These are phyloP conservation scores for Pimpla rufipes DNA, from an alignment of 2,888 invertebrate genomes.

Conservation along the genomic window DNA sequence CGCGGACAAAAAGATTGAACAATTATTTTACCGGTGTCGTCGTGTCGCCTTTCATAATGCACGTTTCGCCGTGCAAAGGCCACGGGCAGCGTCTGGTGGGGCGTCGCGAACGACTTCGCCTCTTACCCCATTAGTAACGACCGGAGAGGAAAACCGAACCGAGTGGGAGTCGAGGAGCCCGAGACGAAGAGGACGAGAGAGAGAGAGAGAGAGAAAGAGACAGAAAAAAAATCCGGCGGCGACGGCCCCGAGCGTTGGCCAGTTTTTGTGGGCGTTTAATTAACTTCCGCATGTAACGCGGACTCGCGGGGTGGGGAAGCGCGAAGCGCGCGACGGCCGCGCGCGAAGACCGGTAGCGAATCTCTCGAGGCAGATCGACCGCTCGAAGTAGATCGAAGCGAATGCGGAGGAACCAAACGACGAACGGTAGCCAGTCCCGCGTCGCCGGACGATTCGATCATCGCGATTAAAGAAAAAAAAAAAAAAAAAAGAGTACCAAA, in stretches of 20 bases:
- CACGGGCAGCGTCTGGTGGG: background rate
- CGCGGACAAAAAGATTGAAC: background rate
- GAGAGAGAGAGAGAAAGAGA: too few relatives aligned
- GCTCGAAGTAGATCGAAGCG: constrained; percentile 65
- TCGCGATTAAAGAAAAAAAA: constrained; percentile 44
- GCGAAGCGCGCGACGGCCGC: too few relatives aligned
- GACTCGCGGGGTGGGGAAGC: constrained; percentile 18
- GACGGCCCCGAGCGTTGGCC: constrained; percentile 55
- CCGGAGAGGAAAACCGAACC: constrained; percentile 4
- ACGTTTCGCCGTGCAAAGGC: constrained; percentile 6
- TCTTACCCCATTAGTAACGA: background rate
- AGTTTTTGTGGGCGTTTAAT: constrained; percentile 66
- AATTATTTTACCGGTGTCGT: background rate
- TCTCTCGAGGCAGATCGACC: constrained; percentile 1
- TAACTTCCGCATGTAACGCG: constrained; percentile 66
- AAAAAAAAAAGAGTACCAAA: constrained; percentile 19
- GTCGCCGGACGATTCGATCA: constrained; percentile 53
- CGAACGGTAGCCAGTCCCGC: constrained; percentile 46
- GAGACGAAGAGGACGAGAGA: too few relatives aligned
- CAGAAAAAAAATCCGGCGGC: constrained; percentile 24
- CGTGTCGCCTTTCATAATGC: background rate
- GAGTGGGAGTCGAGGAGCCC: constrained; percentile 12
- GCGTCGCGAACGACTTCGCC: background rate
- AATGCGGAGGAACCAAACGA: constrained; percentile 45
- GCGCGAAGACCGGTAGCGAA: constrained; percentile 63